These are phyloP conservation scores for Noctua janthe DNA, from an alignment of 2,888 invertebrate species.

Conservation along the genomic window DNA sequence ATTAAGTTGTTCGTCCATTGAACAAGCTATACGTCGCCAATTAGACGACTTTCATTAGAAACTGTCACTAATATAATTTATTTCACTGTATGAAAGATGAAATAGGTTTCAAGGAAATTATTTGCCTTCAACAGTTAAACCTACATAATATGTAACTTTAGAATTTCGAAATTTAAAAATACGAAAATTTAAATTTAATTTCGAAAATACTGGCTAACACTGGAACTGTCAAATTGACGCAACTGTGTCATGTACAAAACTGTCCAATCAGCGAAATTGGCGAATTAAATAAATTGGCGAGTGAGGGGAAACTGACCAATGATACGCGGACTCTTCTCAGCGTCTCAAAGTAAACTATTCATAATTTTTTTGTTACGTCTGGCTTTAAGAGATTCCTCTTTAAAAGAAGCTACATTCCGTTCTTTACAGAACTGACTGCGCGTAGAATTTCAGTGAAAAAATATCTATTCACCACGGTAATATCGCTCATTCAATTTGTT, in stretches of 20 bases:
- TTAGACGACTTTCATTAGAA: not conserved
- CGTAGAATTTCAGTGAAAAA: not conserved
- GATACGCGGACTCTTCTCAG: no score
- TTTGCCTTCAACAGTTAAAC: not conserved
- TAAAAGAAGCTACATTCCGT: constrained; percentile 9
- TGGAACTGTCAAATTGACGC: no score
- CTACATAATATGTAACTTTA: not conserved
- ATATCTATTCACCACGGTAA: not conserved
- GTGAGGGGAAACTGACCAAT: not conserved
- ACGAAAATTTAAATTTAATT: no score
- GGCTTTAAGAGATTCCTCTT: not conserved
- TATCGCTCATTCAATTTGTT: not conserved
- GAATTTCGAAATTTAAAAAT: not conserved
- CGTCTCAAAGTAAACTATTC: not conserved
- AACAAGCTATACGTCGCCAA: not conserved
- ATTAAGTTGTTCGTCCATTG: not conserved
- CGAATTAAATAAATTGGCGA: no score
- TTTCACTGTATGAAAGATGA: not conserved
- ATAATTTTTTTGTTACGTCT: not conserved
- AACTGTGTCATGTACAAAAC: no score
- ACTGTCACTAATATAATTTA: no score
- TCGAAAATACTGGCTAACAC: no score
- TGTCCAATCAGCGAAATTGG: no score
- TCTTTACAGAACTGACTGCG: not conserved
- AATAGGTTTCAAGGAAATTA: not conserved